Evolutionary conservation across 2,797 vertebrate species (phyloP).

Genomic region (Sternarchorhynchus goeldii): DNA sequence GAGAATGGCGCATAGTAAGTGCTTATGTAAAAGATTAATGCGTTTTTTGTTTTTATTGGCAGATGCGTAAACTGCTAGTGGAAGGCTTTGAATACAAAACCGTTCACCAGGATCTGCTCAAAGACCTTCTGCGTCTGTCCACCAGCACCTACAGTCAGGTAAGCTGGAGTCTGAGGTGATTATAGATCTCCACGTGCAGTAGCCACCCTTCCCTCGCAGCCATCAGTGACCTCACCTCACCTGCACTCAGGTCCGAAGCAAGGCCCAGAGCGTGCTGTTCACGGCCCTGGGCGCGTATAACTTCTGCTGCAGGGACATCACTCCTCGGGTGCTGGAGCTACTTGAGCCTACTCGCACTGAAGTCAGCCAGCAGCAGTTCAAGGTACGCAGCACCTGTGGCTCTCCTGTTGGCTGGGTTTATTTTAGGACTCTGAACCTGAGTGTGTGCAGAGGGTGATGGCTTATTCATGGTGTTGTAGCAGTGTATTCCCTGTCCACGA

Average conservation of each 20-base stretch:
- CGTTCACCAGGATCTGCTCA: conserved; percentile 89
- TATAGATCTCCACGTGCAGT: not conserved
- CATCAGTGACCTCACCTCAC: not conserved
- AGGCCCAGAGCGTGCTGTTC: conserved; percentile 91
- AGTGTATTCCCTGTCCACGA: not conserved
- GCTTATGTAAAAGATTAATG: not conserved
- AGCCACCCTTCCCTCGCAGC: not conserved
- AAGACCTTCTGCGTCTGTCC: conserved; percentile 90
- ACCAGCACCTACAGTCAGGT: conserved; percentile 98
- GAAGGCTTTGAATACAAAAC: conserved; percentile 93
- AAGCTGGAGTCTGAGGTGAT: not conserved
- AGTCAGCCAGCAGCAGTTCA: conserved; percentile 92
- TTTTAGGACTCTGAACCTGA: too few relatives aligned
- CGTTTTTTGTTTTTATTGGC: not conserved
- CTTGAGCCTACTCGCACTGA: conserved; percentile 79
- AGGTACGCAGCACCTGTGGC: conserved; percentile 71
- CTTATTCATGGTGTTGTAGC: not conserved
- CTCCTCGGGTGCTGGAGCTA: conserved; percentile 87
- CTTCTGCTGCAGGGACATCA: conserved; percentile 94
- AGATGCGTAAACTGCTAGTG: conserved; percentile 92
- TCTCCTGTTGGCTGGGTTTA: too few relatives aligned
- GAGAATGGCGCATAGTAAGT: not conserved
- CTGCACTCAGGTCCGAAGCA: conserved; percentile 85
- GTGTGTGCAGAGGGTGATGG: too few relatives aligned
- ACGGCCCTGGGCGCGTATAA: conserved; percentile 88